Conservation (phyloP, 2,113 vertebrate species). For the Nannobrachium achirus region DNA sequence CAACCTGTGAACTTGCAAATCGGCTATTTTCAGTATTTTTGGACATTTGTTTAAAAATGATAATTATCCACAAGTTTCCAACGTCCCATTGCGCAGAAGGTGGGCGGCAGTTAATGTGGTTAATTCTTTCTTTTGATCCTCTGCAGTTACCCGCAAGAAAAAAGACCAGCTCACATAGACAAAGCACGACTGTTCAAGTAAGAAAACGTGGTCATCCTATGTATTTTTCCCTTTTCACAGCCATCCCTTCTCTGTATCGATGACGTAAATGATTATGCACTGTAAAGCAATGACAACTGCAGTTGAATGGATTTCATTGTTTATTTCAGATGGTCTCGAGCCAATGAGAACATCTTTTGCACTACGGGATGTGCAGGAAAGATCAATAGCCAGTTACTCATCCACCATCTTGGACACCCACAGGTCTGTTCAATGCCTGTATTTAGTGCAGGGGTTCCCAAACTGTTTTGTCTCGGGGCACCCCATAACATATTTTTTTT, state of each 20-base stretch:
- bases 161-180: conserved; percentile 90
- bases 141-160: conserved; percentile 92
- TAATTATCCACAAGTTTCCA: too few species aligned
- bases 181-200: conserved; percentile 91
- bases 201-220: background rate
- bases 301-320: background rate
- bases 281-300: background rate
- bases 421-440: conserved; percentile 82
- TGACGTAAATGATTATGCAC: background rate
- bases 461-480: too few species aligned
- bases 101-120: too few species aligned
- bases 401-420: conserved; percentile 94
- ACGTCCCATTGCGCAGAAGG: too few species aligned
- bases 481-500: too few species aligned
- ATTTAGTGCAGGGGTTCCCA: too few species aligned
- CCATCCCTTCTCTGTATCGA: background rate
- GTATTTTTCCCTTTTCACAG: background rate
- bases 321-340: conserved; percentile 87
- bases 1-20: too few species aligned
- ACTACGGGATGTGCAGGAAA: conserved; percentile 96
- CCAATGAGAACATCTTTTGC: conserved; percentile 93
- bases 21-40: too few species aligned
- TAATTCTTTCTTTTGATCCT: conserved; percentile 16
- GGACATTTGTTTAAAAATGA: too few species aligned
- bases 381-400: conserved; percentile 86